Conservation (phyloP, 1,140 invertebrate species). For the Drosophila rhopaloa region DNA sequence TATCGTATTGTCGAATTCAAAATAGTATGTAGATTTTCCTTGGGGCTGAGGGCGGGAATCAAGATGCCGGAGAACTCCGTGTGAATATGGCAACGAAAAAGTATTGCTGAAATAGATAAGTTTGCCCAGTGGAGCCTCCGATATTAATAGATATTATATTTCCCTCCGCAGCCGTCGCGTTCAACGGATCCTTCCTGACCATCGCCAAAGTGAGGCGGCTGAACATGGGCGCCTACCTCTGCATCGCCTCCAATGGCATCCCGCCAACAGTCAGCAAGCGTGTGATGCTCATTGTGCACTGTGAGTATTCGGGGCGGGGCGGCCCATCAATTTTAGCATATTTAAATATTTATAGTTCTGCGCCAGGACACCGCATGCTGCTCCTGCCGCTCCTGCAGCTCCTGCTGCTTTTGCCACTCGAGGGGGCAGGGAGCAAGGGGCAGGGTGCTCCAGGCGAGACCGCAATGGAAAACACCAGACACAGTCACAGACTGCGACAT, state of each 20-base stretch:
- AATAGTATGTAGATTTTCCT: constrained; percentile 5
- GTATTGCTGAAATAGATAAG: constrained; percentile 17
- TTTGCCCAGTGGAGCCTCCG: constrained; percentile 2
- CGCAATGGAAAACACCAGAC: constrained; percentile 9
- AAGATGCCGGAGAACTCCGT: constrained; percentile 17
- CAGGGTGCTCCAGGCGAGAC: constrained; percentile 49
- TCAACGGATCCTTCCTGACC: constrained; percentile 90
- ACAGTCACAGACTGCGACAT: constrained; percentile 48
- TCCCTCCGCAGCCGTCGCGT: constrained; percentile 86
- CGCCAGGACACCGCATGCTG: constrained; percentile 68
- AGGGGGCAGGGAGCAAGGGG: constrained; percentile 14
- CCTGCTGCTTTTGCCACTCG: too few species aligned
- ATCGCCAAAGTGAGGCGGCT: constrained; percentile 93
- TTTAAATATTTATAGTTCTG: constrained; percentile 81
- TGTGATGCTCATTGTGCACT: constrained; percentile 94
- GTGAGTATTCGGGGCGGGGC: constrained; percentile 86
- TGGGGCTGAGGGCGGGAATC: neutral
- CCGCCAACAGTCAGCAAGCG: constrained; percentile 95
- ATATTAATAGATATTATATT: constrained; percentile 19
- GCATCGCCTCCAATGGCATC: constrained; percentile 94
- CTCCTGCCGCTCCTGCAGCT: neutral
- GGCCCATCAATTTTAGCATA: constrained; percentile 79
- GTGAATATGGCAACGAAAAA: constrained; percentile 5
- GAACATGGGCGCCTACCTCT: constrained; percentile 96
- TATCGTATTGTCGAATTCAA: neutral